Evolutionary conservation across 2,797 vertebrate genomes (phyloP).

Genomic region (Parambassis ranga): DNA sequence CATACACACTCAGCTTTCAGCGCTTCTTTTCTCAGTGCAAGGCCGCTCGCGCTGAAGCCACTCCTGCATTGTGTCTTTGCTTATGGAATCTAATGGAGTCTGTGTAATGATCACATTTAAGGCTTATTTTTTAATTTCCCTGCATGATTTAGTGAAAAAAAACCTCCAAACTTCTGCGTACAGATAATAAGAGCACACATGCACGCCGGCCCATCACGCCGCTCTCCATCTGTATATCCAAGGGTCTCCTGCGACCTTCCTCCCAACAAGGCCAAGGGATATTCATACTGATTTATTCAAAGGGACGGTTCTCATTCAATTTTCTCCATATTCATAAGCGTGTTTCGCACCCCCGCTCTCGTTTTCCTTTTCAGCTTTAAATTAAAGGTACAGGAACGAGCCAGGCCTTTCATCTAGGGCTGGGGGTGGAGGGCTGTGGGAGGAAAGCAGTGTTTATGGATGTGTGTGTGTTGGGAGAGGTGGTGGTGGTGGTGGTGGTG

Average conservation of each 20-base stretch:
- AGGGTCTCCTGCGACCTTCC: slow-evolving; percentile 75
- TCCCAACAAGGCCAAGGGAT: slow-evolving; percentile 76
- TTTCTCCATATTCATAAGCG: slow-evolving; percentile 81
- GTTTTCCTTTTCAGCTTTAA: slow-evolving; percentile 81
- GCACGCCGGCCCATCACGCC: slow-evolving; percentile 55
- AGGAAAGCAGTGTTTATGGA: slow-evolving; percentile 38
- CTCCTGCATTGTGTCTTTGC: background rate
- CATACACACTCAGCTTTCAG: background rate
- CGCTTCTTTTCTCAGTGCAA: background rate
- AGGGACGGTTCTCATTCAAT: slow-evolving; percentile 76
- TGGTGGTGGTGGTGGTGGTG: slow-evolving; percentile 9
- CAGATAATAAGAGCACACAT: slow-evolving; percentile 32
- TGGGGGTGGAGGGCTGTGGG: slow-evolving; percentile 55
- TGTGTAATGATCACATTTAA: slow-evolving; percentile 13
- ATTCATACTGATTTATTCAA: slow-evolving; percentile 79
- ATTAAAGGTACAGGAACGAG: slow-evolving; percentile 84
- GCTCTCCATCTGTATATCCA: slow-evolving; percentile 70
- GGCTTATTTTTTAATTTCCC: background rate
- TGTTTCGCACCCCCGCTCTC: slow-evolving; percentile 74
- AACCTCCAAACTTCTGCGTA: slow-evolving; percentile 43
- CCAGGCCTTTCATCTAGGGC: slow-evolving; percentile 83
- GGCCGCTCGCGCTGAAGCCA: background rate
- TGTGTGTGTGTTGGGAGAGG: slow-evolving; percentile 31
- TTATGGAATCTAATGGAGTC: background rate
- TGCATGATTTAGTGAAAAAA: slow-evolving; percentile 21